Evolutionary conservation across 1,140 invertebrate species (phyloP), one percentile per base, ranked within the genome.

Genomic region (Diorhabda sublineata): DNA sequence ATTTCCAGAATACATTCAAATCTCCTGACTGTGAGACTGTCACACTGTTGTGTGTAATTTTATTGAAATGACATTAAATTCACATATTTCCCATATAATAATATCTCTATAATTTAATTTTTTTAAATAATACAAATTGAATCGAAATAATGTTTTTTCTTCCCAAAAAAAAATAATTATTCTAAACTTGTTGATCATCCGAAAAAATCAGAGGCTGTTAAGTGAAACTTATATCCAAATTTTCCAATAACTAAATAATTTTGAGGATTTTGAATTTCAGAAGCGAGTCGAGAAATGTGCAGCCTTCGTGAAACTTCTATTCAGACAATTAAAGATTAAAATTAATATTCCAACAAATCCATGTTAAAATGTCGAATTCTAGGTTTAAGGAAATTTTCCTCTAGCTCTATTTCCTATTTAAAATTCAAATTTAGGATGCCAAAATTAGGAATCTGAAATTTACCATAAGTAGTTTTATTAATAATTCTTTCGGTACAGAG

Each of bases 371-470:
- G 58, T 60, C 58, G 3, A 60, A 26, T 42, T 26, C 8, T n/a
- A 60, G 6, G 11, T 5, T 11, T n/a, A 63, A 47, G 7, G 9
- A 26, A 63, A 45, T 63, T 63, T 5, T 2, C 42, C 58, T 11
- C 2, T 3, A 11, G 42, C 42, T 60, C 26, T 60, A 60, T 60
- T 60, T 63, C 45, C 8, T 9, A 63, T 63, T 63, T 4, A 41
- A 63, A 63, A 63, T 63, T n/a, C 3, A 45, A 47, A 63, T 63
- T 47, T 44, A 26, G 44, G 64, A 57, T 58, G 64, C 41, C 2
- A 42, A 43, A 57, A 43, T 56, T 57, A 42, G 7, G 26, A 41
- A 42, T 26, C 11, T 7, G 59, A 6, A 26, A 42, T 42, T 60
- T 42, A 9, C 6, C 59, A 26, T 42, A 26, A 26, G 26, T 26